A percentile compares a stretch with the other conserved stretches of the same genome.
phyloP scores from a whole-genome alignment of 2,888 invertebrate genomes.

The Melinaea marsaeus region DNA sequence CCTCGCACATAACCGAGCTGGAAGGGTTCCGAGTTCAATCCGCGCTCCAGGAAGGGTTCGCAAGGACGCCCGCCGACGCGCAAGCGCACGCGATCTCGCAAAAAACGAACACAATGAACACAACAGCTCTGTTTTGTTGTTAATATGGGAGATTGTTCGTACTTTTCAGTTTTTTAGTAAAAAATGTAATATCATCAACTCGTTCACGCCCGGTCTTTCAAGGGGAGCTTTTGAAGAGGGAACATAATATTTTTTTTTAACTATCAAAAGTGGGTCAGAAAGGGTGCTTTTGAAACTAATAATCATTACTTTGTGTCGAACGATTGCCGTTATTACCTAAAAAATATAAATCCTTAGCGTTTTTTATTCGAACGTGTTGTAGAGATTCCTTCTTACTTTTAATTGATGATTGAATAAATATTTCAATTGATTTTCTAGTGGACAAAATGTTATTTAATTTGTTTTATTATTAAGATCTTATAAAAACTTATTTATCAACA shows the following conservation, averaged over 20 bases:
- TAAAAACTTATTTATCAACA: no score
- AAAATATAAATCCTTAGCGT: slow-evolving; percentile 20
- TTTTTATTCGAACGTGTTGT: slow-evolving; percentile 9
- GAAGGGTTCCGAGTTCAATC: slow-evolving; percentile 72
- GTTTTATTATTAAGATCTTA: no score
- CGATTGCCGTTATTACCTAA: slow-evolving; percentile 74
- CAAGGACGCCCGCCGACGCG: slow-evolving; percentile 74
- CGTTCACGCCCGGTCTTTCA: slow-evolving; percentile 77
- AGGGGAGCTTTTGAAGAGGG: slow-evolving; percentile 72
- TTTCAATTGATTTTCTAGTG: no score
- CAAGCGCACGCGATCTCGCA: slow-evolving; percentile 75
- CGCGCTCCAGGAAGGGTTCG: slow-evolving; percentile 72
- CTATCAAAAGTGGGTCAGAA: slow-evolving; percentile 77
- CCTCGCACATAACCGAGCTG: slow-evolving; percentile 32
- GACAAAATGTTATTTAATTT: no score
- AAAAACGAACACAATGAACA: slow-evolving; percentile 72
- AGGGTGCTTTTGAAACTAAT: slow-evolving; percentile 76
- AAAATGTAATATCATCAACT: slow-evolving; percentile 79
- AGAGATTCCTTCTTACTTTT: no score
- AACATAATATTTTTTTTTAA: slow-evolving; percentile 72
- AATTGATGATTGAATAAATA: no score
- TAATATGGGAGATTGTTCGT: slow-evolving; percentile 76
- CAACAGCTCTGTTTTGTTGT: slow-evolving; percentile 74
- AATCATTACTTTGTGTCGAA: slow-evolving; percentile 73
- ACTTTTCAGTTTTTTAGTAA: slow-evolving; percentile 67